A percentile compares a stretch with the other conserved stretches of the same genome.
Evolutionary conservation across 1,140 invertebrate species (phyloP).

Genomic region (Elysia chlorotica): DNA sequence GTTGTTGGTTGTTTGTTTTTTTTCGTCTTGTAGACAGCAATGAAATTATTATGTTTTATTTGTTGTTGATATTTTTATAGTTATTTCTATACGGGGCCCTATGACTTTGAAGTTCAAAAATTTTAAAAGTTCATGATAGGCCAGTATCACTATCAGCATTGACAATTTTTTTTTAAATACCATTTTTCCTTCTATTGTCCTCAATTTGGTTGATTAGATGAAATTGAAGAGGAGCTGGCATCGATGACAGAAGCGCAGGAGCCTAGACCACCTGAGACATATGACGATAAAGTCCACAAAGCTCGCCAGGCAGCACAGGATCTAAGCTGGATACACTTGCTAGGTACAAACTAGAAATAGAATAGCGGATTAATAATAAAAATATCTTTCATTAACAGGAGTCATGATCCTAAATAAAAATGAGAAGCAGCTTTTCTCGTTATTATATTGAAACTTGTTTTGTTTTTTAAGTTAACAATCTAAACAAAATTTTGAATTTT

Average conservation of each 20-base stretch:
- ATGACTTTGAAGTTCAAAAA: not conserved
- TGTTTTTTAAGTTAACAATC: not conserved
- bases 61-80: too few relatives aligned
- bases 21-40: too few relatives aligned
- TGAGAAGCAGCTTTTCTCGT: not conserved
- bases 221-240: constrained; percentile 59
- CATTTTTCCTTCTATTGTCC: not conserved
- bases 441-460: too few relatives aligned
- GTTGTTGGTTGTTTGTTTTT: not conserved
- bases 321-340: constrained; percentile 55
- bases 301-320: constrained; percentile 40
- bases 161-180: not conserved
- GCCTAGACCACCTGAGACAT: constrained; percentile 50
- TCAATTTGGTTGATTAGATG: constrained; percentile 36
- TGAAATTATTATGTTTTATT: too few relatives aligned
- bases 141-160: not conserved
- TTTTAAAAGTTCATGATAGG: not conserved
- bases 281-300: constrained; percentile 52
- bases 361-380: not conserved
- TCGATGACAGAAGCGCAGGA: constrained; percentile 53
- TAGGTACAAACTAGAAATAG: constrained; percentile 45
- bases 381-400: not conserved
- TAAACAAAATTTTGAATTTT: not conserved
- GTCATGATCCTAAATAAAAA: not conserved
- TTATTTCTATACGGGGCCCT: too few relatives aligned